Conservation (phyloP, 2,797 vertebrate genomes). For the Adelosebastes latens region DNA sequence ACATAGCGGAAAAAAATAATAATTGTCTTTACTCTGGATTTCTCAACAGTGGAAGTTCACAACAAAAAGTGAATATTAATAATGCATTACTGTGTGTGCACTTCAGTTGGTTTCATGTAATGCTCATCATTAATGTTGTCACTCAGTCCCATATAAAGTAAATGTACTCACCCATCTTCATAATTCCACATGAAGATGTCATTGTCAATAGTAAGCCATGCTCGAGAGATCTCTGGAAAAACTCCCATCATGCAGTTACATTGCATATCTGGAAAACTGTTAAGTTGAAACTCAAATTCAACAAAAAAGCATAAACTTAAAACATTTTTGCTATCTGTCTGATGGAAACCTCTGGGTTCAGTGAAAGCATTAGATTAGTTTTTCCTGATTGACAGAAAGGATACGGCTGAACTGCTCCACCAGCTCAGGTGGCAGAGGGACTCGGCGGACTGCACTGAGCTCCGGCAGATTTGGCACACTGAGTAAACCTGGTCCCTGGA, state of each 20-base stretch:
- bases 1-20: slow-evolving; percentile 8
- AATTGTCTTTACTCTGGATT: neutral
- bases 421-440: slow-evolving; percentile 95
- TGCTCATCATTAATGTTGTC: neutral
- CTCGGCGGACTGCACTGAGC: slow-evolving; percentile 90
- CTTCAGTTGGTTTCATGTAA: neutral
- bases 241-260: slow-evolving; percentile 99
- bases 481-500: slow-evolving; percentile 92
- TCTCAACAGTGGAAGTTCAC: neutral
- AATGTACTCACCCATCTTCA: slow-evolving; percentile 92
- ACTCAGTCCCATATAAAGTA: neutral
- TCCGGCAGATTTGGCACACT: slow-evolving; percentile 93
- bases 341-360: neutral
- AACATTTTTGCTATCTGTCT: neutral
- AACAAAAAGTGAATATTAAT: neutral
- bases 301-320: neutral
- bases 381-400: slow-evolving; percentile 69
- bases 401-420: slow-evolving; percentile 99
- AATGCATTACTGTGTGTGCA: neutral
- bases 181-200: slow-evolving; percentile 99
- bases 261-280: slow-evolving; percentile 91
- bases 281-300: slow-evolving; percentile 55
- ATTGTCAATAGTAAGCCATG: slow-evolving; percentile 98
- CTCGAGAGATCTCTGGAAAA: slow-evolving; percentile 94
- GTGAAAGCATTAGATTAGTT: neutral